phyloP scores from a whole-genome alignment of 1,140 invertebrate species.

The Antheraea mylitta region DNA sequence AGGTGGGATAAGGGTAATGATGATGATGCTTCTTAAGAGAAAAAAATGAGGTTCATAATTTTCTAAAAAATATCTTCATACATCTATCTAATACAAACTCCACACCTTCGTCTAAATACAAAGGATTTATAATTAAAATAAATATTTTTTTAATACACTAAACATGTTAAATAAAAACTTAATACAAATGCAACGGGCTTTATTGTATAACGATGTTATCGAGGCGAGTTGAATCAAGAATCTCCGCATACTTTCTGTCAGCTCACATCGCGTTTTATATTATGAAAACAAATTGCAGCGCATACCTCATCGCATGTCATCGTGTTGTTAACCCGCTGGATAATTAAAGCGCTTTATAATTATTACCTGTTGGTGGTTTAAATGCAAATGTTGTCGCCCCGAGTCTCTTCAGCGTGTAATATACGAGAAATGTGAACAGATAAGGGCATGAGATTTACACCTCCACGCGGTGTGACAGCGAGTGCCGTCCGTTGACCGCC shows the following conservation, averaged over 20 bases:
- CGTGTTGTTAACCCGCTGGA: conserved; percentile 51
- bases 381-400: conserved; percentile 74
- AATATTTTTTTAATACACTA: conserved; percentile 1
- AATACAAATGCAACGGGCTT: neutral
- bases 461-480: conserved; percentile 43
- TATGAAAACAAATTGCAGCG: conserved; percentile 63
- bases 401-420: conserved; percentile 62
- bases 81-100: too few species aligned
- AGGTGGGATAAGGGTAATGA: too few species aligned
- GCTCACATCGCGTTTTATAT: conserved; percentile 46
- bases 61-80: too few species aligned
- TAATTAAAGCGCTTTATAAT: conserved; percentile 74
- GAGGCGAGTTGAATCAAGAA: conserved; percentile 2
- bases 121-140: neutral
- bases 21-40: too few species aligned
- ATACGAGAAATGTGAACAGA: conserved; percentile 64
- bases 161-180: conserved; percentile 3
- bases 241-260: conserved; percentile 5
- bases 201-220: conserved; percentile 7
- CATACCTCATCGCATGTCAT: conserved; percentile 49
- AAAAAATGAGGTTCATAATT: too few species aligned
- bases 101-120: too few species aligned
- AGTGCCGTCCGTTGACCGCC: conserved; percentile 63
- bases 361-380: conserved; percentile 62
- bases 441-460: conserved; percentile 71